Base-by-base conservation (phyloP, 2,113 vertebrate species). In the Vidua macroura region DNA sequence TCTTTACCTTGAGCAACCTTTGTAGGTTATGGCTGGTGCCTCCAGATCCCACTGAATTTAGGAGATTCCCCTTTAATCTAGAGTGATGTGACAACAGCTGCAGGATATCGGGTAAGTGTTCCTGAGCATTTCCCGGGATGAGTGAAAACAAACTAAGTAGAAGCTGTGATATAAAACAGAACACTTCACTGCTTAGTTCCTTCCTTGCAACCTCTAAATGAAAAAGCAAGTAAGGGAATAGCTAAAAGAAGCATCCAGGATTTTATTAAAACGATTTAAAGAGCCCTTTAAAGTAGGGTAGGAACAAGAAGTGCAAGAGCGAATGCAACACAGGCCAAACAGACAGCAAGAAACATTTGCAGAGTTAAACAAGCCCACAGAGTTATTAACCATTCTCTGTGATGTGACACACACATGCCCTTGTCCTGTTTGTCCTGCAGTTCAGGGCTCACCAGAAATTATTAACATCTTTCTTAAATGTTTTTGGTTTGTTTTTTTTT, bases 131-230 rank as follows among this genome's bases (percentile, higher is more conserved):
- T 92, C 98, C 98, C 77, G 97, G 97, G 94, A 98, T 98, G 85
- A 98, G 98, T 96, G 98, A 97, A 97, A 99, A 98, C 93, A 99
- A 98, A 96, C 98, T 98, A 97, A 98, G 96, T 92, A 99, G 98
- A 95, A 99, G 98, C 99, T 99, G 97, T 92, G 96, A 95, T 95
- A 98, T 93, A 98, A 98, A 98, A 97, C 97, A 98, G 94, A 98
- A 98, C 39, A 97, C 96, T 98, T 97, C 96, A 98, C 96, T 96
- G 97, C 96, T 97, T 96, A 94, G 91, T 97, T 97, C 96, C 90
- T 97, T 96, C 88, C 88, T 95, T 85, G 77, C 67, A 92, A 96
- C 66, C 81, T 80, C 75, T 58, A 79, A 83, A 91, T 59, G 83
- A 95, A 88, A 95, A 96, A 96, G 81, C 46, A 85, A 83, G 66